These are phyloP conservation scores for Pyrochroa serraticornis DNA, from an alignment of 2,888 invertebrate species.

Conservation along the genomic window DNA sequence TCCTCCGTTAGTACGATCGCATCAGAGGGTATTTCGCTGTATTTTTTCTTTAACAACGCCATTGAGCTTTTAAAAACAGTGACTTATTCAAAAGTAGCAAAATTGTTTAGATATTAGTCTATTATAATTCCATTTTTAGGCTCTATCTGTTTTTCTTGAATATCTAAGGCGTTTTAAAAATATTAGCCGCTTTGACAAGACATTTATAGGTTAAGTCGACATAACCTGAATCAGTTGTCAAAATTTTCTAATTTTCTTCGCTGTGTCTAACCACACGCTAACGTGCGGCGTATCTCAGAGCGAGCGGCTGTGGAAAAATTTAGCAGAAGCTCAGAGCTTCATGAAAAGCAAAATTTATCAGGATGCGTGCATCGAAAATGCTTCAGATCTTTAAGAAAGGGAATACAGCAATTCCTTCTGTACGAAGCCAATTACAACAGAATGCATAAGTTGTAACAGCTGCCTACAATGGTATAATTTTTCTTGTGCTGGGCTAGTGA, in stretches of 20 bases:
- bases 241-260: background rate
- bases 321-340: too few species aligned
- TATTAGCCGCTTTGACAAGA: background rate
- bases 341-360: too few species aligned
- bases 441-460: too few species aligned
- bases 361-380: too few species aligned
- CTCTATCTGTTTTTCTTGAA: background rate
- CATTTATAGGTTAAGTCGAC: background rate
- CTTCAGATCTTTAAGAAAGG: too few species aligned
- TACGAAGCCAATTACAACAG: too few species aligned
- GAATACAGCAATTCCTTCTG: too few species aligned
- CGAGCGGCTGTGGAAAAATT: too few species aligned
- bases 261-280: too few species aligned
- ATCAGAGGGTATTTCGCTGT: slow-evolving; percentile 63
- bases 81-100: background rate
- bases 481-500: too few species aligned
- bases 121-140: slow-evolving; percentile 7
- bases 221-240: slow-evolving; percentile 2
- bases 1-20: slow-evolving; percentile 64
- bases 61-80: slow-evolving; percentile 50
- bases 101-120: background rate
- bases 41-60: slow-evolving; percentile 63
- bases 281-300: too few species aligned
- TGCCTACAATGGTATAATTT: too few species aligned
- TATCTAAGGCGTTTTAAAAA: background rate